phyloP scores from a whole-genome alignment of 2,888 invertebrate species.

The Drosophila nigricruria region DNA sequence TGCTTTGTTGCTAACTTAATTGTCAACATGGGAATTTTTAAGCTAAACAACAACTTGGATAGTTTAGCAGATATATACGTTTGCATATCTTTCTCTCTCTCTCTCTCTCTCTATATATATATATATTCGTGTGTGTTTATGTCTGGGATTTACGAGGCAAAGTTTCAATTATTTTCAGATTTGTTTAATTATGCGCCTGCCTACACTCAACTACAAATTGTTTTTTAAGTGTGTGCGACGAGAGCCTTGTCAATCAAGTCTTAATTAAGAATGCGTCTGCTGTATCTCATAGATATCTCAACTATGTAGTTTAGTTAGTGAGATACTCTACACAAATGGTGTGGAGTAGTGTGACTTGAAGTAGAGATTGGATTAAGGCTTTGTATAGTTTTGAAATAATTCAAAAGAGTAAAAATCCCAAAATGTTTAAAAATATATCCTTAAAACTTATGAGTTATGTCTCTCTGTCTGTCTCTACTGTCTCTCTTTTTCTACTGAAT shows the following conservation, averaged over 20 bases:
- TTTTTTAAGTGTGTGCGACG: slow-evolving; percentile 64
- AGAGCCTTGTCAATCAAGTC: slow-evolving; percentile 53
- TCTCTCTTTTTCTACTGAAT: not conserved
- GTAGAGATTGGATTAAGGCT: not conserved
- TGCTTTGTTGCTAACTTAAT: slow-evolving; percentile 73
- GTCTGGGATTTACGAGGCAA: slow-evolving; percentile 67
- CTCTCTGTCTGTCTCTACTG: not conserved
- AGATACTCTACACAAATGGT: not conserved
- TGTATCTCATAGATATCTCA: slow-evolving; percentile 32
- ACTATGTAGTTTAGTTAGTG: not conserved
- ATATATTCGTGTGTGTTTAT: slow-evolving; percentile 46
- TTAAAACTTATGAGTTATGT: no score
- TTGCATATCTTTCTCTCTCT: not conserved
- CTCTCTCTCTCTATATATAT: not conserved
- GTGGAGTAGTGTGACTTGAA: not conserved
- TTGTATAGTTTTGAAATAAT: not conserved
- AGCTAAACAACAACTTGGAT: slow-evolving; percentile 64
- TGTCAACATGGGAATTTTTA: slow-evolving; percentile 81
- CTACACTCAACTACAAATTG: slow-evolving; percentile 59
- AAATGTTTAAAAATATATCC: not conserved
- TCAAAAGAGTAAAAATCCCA: not conserved
- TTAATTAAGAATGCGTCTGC: slow-evolving; percentile 57
- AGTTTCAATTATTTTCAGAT: slow-evolving; percentile 81
- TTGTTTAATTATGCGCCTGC: slow-evolving; percentile 73
- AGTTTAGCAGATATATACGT: slow-evolving; percentile 57